Percentiles rank a stretch among this genome's conserved stretches.
Conservation (phyloP, 2,888 invertebrate species). For the Altica lythri region DNA sequence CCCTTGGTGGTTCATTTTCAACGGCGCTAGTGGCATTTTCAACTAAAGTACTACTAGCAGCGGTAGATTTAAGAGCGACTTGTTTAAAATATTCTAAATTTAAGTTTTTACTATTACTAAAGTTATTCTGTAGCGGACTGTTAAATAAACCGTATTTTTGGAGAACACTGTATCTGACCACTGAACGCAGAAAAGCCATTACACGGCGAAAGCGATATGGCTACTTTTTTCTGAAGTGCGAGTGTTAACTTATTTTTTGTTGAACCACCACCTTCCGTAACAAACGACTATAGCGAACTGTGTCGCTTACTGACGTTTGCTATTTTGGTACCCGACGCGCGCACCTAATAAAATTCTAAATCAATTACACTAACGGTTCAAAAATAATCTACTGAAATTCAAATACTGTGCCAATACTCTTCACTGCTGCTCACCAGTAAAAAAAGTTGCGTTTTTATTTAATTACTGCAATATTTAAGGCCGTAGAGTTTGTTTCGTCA, state of each 20-base stretch:
- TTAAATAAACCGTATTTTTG: conserved; percentile 54
- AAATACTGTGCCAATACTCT: not conserved
- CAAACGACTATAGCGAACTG: conserved; percentile 5
- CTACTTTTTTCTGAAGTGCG: conserved; percentile 21
- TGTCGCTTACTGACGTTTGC: conserved; percentile 13
- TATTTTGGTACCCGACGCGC: conserved; percentile 17
- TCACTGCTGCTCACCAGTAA: not conserved
- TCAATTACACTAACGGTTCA: conserved; percentile 3
- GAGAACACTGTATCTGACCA: conserved; percentile 55
- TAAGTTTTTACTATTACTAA: conserved; percentile 40
- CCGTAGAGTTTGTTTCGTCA: too few species aligned
- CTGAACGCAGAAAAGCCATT: conserved; percentile 60
- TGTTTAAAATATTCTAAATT: conserved; percentile 50
- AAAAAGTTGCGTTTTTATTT: too few species aligned
- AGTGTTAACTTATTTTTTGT: conserved; percentile 13
- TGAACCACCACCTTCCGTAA: conserved; percentile 8
- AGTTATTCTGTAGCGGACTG: conserved; percentile 45
- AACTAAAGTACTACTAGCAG: conserved; percentile 50
- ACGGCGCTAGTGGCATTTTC: conserved; percentile 31
- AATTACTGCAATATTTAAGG: too few species aligned
- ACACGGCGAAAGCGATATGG: conserved; percentile 30
- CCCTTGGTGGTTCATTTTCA: conserved; percentile 39
- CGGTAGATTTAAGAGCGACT: conserved; percentile 62
- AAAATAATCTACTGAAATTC: not conserved
- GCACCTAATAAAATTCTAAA: conserved; percentile 5